Evolutionary conservation across 2,113 vertebrate species (phyloP).

Genomic region (Xenotilapia flavipinnis): DNA sequence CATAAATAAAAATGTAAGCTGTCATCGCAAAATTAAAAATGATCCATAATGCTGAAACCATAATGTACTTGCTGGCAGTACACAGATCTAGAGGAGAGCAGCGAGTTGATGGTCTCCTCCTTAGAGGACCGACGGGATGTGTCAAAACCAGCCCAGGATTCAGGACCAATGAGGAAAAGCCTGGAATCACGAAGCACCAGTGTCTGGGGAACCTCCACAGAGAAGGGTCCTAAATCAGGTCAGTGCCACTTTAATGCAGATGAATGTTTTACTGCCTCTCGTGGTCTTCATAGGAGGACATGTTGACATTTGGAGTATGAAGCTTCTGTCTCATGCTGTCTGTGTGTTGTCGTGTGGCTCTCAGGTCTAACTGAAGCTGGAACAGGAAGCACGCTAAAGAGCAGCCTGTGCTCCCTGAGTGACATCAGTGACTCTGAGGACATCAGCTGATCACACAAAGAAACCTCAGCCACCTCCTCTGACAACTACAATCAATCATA

Average conservation of each 20-base stretch:
- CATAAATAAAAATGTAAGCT: neutral
- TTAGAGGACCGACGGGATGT: conserved; percentile 70
- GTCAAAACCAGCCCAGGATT: conserved; percentile 46
- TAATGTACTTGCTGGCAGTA: conserved; percentile 15
- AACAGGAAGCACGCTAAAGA: conserved; percentile 80
- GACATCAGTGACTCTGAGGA: conserved; percentile 85
- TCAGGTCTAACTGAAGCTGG: conserved; percentile 78
- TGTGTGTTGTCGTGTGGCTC: neutral
- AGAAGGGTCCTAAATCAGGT: conserved; percentile 74
- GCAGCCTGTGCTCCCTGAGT: conserved; percentile 79
- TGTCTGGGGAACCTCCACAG: conserved; percentile 73
- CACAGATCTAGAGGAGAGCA: conserved; percentile 72
- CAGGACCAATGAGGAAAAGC: conserved; percentile 64
- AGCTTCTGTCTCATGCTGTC: neutral
- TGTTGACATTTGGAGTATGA: neutral
- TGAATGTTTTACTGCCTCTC: neutral
- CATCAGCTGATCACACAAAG: neutral
- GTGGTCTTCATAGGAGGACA: neutral
- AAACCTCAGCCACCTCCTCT: neutral
- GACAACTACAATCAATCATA: neutral
- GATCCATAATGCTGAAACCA: neutral
- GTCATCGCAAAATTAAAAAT: neutral
- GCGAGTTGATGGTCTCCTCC: conserved; percentile 82
- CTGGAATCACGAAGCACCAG: conserved; percentile 73
- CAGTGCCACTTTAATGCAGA: neutral